These are phyloP conservation scores for Aplodontia rufa DNA, from an alignment of 2,113 vertebrate species.

Conservation along the genomic window DNA sequence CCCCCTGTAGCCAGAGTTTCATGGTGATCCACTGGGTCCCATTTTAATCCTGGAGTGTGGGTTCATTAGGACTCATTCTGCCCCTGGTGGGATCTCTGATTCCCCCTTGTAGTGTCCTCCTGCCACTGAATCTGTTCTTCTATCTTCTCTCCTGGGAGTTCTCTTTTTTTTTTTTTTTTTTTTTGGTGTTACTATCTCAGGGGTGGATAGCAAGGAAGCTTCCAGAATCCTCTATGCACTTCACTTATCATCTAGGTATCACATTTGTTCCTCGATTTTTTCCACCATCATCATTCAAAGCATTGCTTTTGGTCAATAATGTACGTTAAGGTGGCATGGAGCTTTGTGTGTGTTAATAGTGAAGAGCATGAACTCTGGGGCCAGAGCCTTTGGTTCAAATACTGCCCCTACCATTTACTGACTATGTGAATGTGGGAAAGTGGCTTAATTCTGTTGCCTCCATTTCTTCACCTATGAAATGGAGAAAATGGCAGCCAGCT, in stretches of 20 bases:
- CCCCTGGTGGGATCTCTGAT: background rate
- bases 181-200: background rate
- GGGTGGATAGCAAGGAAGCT: background rate
- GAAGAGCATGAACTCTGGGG: background rate
- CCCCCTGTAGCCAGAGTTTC: background rate
- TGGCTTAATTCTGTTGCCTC: background rate
- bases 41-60: background rate
- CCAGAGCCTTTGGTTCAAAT: background rate
- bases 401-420: background rate
- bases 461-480: background rate
- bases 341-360: background rate
- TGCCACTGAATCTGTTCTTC: background rate
- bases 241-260: background rate
- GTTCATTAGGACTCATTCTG: background rate
- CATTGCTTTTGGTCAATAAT: background rate
- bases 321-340: background rate
- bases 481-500: background rate
- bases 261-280: background rate
- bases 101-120: background rate
- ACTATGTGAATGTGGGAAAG: background rate
- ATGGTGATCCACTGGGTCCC: background rate
- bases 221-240: background rate
- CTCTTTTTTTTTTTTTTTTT: constrained; percentile 19
- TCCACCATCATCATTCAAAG: background rate
- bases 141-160: background rate